These are phyloP conservation scores for Delichon dasypus DNA, from an alignment of 2,797 vertebrate genomes.

Conservation along the genomic window DNA sequence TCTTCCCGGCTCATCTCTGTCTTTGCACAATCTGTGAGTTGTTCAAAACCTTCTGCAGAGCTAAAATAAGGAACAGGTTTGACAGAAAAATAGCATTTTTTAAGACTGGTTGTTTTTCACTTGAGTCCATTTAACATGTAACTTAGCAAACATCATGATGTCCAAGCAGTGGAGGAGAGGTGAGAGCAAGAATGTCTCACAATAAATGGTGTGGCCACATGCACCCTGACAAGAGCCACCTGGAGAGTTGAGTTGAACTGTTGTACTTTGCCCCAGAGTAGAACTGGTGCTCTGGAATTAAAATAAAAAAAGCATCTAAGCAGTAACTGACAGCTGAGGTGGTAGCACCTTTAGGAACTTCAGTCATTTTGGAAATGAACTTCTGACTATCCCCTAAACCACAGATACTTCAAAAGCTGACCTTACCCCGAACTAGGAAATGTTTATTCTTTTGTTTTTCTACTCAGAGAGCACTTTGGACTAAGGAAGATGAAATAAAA, in stretches of 20 bases:
- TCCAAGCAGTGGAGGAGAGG: neutral
- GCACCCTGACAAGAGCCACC: neutral
- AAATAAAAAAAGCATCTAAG: neutral
- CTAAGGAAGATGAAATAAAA: neutral
- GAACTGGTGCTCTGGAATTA: neutral
- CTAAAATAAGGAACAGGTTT: neutral
- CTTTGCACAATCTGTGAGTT: neutral
- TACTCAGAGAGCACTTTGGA: neutral
- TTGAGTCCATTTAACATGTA: neutral
- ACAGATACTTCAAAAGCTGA: neutral
- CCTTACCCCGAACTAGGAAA: neutral
- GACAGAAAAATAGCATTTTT: neutral
- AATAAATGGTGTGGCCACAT: neutral
- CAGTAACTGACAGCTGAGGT: neutral
- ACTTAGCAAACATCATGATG: neutral
- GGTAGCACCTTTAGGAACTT: neutral
- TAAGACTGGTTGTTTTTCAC: neutral
- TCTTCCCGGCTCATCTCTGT: neutral
- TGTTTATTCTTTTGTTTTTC: neutral
- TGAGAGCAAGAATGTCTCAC: neutral
- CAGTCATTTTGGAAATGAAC: neutral
- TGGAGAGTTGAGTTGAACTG: neutral
- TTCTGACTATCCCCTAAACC: neutral
- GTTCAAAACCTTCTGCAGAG: neutral
- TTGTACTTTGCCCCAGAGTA: neutral